Evolutionary conservation across 2,888 invertebrate genomes (phyloP).

Genomic region (Tachina grossa): DNA sequence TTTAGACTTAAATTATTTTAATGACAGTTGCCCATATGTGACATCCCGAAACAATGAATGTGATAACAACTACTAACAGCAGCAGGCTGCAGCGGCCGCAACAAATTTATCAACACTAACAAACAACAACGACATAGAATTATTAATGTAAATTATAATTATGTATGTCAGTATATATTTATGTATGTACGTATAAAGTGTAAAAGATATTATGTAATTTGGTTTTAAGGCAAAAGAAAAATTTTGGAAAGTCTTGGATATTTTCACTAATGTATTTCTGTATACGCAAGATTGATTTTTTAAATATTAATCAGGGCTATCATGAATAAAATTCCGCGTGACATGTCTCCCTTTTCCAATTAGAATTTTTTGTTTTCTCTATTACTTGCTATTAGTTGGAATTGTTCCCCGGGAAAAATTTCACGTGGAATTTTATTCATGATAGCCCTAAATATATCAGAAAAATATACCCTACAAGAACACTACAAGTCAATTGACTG

Average conservation of each 20-base stretch:
- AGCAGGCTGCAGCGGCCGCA: conserved; percentile 44
- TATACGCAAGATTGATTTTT: too few species aligned
- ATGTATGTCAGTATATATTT: background rate
- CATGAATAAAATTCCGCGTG: too few species aligned
- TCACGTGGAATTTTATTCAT: too few species aligned
- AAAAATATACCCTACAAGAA: too few species aligned
- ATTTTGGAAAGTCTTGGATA: background rate
- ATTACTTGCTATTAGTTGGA: too few species aligned
- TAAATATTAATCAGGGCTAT: too few species aligned
- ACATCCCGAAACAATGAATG: conserved; percentile 62
- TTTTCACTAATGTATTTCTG: too few species aligned
- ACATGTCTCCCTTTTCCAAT: too few species aligned
- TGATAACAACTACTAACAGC: conserved; percentile 54
- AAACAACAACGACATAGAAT: conserved; percentile 8
- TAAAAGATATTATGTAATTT: conserved; percentile 26
- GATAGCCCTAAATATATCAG: too few species aligned
- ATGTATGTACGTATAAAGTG: background rate
- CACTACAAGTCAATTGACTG: too few species aligned
- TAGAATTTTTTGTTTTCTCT: too few species aligned
- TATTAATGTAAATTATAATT: conserved; percentile 1
- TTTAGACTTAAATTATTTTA: conserved; percentile 72
- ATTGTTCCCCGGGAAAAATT: too few species aligned
- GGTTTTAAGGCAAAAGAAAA: background rate
- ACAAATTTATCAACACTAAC: conserved; percentile 31
- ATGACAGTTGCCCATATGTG: conserved; percentile 71